These are phyloP conservation scores for Holacanthus passer DNA, from an alignment of 2,113 vertebrate genomes.

Conservation along the genomic window DNA sequence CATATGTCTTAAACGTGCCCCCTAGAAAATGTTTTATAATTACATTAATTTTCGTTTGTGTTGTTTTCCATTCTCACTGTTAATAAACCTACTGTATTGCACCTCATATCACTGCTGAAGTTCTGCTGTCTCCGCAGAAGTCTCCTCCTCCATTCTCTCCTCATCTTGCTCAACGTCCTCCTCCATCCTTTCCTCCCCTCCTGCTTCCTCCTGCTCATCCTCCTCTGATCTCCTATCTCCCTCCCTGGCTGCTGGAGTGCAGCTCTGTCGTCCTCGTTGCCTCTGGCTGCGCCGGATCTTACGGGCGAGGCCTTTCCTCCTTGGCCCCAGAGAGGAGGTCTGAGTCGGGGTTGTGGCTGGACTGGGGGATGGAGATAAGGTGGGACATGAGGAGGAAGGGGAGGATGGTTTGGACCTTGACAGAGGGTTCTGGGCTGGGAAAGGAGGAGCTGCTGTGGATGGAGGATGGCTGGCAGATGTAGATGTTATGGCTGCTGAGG, in stretches of 20 bases:
- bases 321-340: conserved; percentile 39
- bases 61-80: too few relatives aligned
- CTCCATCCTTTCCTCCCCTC: conserved; percentile 68
- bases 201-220: conserved; percentile 23
- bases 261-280: conserved; percentile 47
- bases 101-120: conserved; percentile 50
- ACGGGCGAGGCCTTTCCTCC: conserved; percentile 65
- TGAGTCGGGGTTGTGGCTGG: neutral
- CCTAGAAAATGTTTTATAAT: neutral
- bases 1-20: too few relatives aligned
- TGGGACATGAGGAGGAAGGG: conserved; percentile 42
- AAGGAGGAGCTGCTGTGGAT: neutral
- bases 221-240: conserved; percentile 45
- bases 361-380: neutral
- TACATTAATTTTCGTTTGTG: neutral
- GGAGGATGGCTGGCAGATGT: conserved; percentile 7
- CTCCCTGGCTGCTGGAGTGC: conserved; percentile 20
- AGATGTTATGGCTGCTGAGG: conserved; percentile 38
- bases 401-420: conserved; percentile 36
- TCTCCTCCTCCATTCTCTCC: conserved; percentile 70
- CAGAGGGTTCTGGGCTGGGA: neutral
- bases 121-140: neutral
- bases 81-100: neutral
- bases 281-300: conserved; percentile 70
- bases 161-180: conserved; percentile 56